These are phyloP conservation scores for Aramus guarauna DNA, from an alignment of 2,113 vertebrate species.

Conservation along the genomic window DNA sequence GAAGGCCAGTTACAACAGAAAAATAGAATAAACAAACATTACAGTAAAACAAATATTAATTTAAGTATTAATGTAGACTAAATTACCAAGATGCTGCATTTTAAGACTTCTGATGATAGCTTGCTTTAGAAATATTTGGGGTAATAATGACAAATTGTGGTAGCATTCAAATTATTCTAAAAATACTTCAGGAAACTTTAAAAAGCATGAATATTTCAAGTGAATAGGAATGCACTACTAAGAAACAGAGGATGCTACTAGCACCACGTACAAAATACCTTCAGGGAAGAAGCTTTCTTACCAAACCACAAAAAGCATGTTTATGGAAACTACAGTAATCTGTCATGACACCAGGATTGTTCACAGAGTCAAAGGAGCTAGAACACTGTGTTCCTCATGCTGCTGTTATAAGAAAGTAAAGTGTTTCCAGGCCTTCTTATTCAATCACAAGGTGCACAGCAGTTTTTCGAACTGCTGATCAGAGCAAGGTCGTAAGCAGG, in stretches of 20 bases:
- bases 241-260: not conserved
- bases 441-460: not conserved
- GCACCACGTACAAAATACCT: not conserved
- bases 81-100: not conserved
- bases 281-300: constrained; percentile 20
- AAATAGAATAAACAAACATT: not conserved
- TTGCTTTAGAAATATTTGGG: not conserved
- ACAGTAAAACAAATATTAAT: constrained; percentile 9
- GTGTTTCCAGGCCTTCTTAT: not conserved
- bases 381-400: constrained; percentile 33
- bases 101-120: not conserved
- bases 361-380: not conserved
- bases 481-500: not conserved
- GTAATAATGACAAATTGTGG: not conserved
- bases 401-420: not conserved
- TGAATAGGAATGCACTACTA: not conserved
- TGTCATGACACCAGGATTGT: constrained; percentile 11
- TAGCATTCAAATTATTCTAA: not conserved
- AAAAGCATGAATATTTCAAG: not conserved
- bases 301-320: constrained; percentile 28
- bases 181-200: not conserved
- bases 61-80: not conserved
- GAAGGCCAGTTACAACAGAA: not conserved
- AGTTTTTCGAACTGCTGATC: not conserved
- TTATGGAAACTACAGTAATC: constrained; percentile 31